phyloP scores from a whole-genome alignment of 2,888 invertebrate species.

The Drosophila nr. perissopoda region DNA sequence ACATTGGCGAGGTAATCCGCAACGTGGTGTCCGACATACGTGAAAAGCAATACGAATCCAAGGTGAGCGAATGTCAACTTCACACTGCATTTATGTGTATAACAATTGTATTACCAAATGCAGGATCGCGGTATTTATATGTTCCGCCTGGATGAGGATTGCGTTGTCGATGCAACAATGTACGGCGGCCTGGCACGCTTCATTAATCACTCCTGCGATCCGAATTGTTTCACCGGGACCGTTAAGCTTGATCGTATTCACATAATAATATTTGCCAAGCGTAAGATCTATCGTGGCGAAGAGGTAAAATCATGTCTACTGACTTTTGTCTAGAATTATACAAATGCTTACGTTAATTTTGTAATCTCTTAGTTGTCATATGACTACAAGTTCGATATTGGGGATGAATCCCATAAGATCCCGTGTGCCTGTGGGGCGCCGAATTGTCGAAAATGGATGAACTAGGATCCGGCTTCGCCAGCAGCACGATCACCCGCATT shows the following conservation, averaged over 20 bases:
- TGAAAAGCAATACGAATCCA: constrained; percentile 97
- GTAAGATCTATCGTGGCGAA: constrained; percentile 97
- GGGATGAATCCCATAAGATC: constrained; percentile 99
- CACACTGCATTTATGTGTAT: background rate
- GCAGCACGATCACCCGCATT: constrained; percentile 12
- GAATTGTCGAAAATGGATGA: constrained; percentile 99
- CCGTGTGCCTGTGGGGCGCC: constrained; percentile 99
- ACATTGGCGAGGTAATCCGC: constrained; percentile 99
- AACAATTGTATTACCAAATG: background rate
- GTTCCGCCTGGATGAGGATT: constrained; percentile 99
- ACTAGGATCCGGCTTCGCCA: constrained; percentile 86
- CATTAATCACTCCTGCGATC: constrained; percentile 99
- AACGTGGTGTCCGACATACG: constrained; percentile 97
- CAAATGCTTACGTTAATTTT: background rate
- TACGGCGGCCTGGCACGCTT: constrained; percentile 98
- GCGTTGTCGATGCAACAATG: constrained; percentile 98
- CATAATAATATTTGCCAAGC: constrained; percentile 98
- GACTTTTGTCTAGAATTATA: background rate
- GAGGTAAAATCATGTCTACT: constrained; percentile 88
- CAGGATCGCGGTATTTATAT: constrained; percentile 98
- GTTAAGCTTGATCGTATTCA: constrained; percentile 98
- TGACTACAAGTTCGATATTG: constrained; percentile 99
- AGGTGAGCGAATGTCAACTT: constrained; percentile 54
- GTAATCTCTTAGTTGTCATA: constrained; percentile 90
- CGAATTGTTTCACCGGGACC: constrained; percentile 99